phyloP scores from a whole-genome alignment of 1,140 invertebrate species.

The Formica selysi region DNA sequence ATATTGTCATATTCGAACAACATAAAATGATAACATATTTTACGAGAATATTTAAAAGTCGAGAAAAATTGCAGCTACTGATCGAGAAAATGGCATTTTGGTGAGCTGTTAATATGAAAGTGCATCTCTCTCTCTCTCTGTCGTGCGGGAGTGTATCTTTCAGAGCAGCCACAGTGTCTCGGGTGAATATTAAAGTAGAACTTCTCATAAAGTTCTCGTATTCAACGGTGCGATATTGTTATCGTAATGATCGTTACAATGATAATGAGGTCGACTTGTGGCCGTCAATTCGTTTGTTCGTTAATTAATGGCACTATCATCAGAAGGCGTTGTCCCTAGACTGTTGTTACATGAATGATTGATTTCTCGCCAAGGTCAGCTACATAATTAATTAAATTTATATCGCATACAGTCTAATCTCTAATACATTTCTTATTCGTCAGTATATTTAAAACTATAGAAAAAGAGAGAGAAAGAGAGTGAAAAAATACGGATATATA shows the following conservation, averaged over 20 bases:
- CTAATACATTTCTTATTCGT: neutral
- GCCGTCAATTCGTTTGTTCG: conserved; percentile 74
- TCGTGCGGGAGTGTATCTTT: neutral
- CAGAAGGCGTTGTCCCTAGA: conserved; percentile 50
- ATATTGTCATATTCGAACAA: neutral
- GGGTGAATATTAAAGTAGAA: conserved; percentile 56
- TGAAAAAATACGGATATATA: neutral
- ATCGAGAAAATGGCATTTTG: conserved; percentile 37
- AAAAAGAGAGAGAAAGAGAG: neutral
- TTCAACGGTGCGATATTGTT: neutral
- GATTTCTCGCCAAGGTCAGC: conserved; percentile 69
- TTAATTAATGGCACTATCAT: conserved; percentile 74
- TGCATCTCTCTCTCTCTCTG: neutral
- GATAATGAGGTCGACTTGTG: conserved; percentile 62
- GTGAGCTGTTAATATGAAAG: conserved; percentile 8
- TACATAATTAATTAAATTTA: conserved; percentile 24
- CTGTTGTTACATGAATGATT: conserved; percentile 49
- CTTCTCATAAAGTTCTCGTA: conserved; percentile 23
- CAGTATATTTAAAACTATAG: neutral
- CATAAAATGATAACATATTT: conserved; percentile 2
- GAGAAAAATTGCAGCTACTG: neutral
- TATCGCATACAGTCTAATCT: neutral
- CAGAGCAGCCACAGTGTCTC: neutral
- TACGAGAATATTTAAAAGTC: neutral
- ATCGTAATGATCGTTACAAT: conserved; percentile 14